Evolutionary conservation across 2,797 vertebrate genomes (phyloP).

Genomic region (Argya squamiceps): DNA sequence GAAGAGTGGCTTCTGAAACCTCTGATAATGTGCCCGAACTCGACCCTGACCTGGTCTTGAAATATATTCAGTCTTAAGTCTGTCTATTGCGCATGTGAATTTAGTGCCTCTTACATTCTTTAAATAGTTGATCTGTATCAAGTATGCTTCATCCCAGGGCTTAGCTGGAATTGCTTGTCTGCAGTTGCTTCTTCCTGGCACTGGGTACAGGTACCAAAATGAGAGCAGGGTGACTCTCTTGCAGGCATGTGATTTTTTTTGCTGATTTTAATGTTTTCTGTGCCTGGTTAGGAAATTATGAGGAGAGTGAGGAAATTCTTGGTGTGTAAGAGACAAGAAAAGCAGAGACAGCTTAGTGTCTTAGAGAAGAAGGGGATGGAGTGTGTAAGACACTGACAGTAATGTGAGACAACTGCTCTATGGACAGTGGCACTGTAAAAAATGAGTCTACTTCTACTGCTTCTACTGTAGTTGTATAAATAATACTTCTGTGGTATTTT

Average conservation of each 20-base stretch:
- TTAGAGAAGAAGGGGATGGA: not conserved
- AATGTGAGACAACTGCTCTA: not conserved
- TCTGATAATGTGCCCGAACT: not conserved
- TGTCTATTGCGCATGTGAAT: not conserved
- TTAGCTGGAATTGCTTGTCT: constrained; percentile 27
- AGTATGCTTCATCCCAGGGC: constrained; percentile 52
- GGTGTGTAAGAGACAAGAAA: not conserved
- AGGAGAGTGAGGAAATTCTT: not conserved
- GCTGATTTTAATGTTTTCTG: not conserved
- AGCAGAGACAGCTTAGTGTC: not conserved
- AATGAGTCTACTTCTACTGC: not conserved
- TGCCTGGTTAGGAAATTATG: not conserved
- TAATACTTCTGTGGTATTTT: not conserved
- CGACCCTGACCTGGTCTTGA: constrained; percentile 14
- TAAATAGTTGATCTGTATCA: constrained; percentile 67
- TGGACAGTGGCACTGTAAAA: not conserved
- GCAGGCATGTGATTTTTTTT: not conserved
- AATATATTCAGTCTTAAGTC: not conserved
- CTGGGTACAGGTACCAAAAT: not conserved
- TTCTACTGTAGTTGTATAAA: not conserved
- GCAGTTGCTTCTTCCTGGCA: not conserved
- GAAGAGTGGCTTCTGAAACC: not conserved
- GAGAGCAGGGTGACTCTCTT: not conserved
- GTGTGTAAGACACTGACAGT: not conserved
- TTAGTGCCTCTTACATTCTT: constrained; percentile 52